These are phyloP conservation scores for Melanocharis versteri DNA, from an alignment of 2,113 vertebrate genomes.

Conservation along the genomic window DNA sequence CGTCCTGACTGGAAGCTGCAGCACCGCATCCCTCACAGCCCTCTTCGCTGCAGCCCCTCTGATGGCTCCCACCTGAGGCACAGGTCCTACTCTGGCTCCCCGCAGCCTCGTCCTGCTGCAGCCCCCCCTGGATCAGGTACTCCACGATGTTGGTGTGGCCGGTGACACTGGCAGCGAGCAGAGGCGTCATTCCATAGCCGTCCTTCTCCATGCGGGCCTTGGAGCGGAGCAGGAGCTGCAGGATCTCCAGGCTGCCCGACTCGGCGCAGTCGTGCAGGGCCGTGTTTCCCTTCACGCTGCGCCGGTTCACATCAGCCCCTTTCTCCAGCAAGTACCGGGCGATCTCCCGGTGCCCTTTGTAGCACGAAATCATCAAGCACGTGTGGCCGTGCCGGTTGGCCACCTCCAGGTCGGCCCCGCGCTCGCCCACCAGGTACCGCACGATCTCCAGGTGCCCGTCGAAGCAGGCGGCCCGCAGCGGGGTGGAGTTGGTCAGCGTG, in stretches of 20 bases:
- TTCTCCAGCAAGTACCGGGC: slow-evolving; percentile 90
- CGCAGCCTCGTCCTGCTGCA: slow-evolving; percentile 3
- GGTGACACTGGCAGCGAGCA: slow-evolving; percentile 90
- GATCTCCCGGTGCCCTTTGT: slow-evolving; percentile 94
- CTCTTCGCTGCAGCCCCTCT: background rate
- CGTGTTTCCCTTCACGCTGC: slow-evolving; percentile 93
- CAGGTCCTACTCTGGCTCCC: background rate
- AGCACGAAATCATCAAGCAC: slow-evolving; percentile 96
- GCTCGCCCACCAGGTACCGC: slow-evolving; percentile 89
- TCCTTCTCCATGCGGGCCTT: slow-evolving; percentile 90
- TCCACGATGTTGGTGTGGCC: slow-evolving; percentile 96
- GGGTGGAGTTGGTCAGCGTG: slow-evolving; percentile 93
- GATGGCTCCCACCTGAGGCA: background rate
- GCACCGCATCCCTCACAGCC: background rate
- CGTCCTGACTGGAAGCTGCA: background rate
- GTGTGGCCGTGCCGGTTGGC: slow-evolving; percentile 96
- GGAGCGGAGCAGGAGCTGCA: slow-evolving; percentile 89
- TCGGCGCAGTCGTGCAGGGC: slow-evolving; percentile 94
- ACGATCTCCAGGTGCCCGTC: slow-evolving; percentile 94
- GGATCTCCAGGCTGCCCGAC: slow-evolving; percentile 93
- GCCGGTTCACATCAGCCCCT: slow-evolving; percentile 90
- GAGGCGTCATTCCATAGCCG: slow-evolving; percentile 93
- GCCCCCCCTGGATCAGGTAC: slow-evolving; percentile 82
- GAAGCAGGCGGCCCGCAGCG: slow-evolving; percentile 91
- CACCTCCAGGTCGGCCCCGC: slow-evolving; percentile 90